Evolutionary conservation across 2,113 vertebrate species (phyloP).

Genomic region (Formicarius rufipectus): DNA sequence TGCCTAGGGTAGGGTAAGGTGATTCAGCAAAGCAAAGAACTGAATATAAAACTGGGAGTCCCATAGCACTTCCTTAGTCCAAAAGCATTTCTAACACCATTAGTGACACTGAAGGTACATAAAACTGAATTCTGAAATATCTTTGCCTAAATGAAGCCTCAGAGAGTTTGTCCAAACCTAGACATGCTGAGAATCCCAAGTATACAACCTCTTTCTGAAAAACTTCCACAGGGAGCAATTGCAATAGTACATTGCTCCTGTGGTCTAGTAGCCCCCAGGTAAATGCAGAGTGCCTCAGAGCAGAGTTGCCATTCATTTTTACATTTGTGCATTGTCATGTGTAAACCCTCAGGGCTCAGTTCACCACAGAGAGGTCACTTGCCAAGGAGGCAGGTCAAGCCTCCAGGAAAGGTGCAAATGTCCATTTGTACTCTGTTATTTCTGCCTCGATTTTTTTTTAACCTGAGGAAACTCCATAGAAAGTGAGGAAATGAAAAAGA

Average conservation of each 20-base stretch:
- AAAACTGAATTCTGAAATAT: background rate
- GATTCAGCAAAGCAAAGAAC: background rate
- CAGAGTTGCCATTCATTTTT: background rate
- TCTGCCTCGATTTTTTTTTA: background rate
- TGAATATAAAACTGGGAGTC: background rate
- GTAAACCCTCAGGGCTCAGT: background rate
- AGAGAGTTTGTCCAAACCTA: background rate
- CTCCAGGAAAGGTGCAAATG: background rate
- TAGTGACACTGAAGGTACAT: background rate
- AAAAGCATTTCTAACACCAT: background rate
- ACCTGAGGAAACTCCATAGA: background rate
- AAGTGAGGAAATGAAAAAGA: background rate
- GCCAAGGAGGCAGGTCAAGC: background rate
- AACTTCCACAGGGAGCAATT: conserved; percentile 1
- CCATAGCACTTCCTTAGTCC: background rate
- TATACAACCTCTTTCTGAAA: background rate
- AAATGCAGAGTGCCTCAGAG: background rate
- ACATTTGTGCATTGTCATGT: background rate
- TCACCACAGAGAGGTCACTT: background rate
- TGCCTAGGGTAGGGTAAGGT: background rate
- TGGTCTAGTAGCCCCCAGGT: background rate
- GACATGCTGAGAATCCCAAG: background rate
- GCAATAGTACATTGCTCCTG: background rate
- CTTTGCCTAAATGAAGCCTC: background rate
- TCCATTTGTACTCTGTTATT: background rate